Percentiles rank a stretch among this genome's conserved stretches.
Evolutionary conservation across 1,140 invertebrate genomes (phyloP).

Genomic region (Tachypleus tridentatus): DNA sequence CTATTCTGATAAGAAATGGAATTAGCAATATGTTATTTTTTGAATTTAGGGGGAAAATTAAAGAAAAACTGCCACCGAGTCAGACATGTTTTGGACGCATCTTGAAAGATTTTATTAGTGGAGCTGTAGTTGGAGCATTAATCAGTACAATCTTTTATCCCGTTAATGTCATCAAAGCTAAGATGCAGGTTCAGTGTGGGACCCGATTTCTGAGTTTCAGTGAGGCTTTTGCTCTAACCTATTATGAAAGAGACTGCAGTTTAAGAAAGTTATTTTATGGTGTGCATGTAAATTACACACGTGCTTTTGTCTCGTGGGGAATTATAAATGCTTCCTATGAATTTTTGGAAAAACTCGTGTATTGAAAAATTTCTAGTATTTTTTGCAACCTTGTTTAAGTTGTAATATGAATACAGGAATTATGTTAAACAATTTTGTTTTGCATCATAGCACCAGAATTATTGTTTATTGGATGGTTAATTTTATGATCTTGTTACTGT

Average conservation of each 20-base stretch:
- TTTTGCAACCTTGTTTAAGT: too few species aligned
- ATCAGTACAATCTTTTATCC: constrained; percentile 94
- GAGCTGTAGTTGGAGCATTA: constrained; percentile 84
- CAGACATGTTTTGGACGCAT: constrained; percentile 22
- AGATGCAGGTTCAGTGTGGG: constrained; percentile 85
- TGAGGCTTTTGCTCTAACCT: constrained; percentile 57
- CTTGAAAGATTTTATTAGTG: constrained; percentile 69
- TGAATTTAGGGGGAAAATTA: constrained; percentile 61
- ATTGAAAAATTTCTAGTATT: too few species aligned
- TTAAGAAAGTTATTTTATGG: constrained; percentile 79
- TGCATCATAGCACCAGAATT: too few species aligned
- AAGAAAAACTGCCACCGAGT: constrained; percentile 42
- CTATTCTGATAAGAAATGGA: constrained; percentile 77
- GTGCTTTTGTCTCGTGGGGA: constrained; percentile 94
- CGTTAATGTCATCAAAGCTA: constrained; percentile 92
- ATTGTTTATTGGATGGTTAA: too few species aligned
- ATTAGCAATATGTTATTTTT: constrained; percentile 85
- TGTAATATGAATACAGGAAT: too few species aligned
- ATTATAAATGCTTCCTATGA: constrained; percentile 94
- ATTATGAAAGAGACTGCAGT: constrained; percentile 60
- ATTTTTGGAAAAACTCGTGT: constrained; percentile 26
- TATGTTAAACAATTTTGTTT: too few species aligned
- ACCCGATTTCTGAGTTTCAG: constrained; percentile 60
- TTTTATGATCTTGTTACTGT: too few species aligned
- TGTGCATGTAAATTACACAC: constrained; percentile 82